Evolutionary conservation across 1,140 invertebrate genomes (phyloP), one percentile per base, ranked within the genome.

Genomic region (Melipona quadrifasciata): DNA sequence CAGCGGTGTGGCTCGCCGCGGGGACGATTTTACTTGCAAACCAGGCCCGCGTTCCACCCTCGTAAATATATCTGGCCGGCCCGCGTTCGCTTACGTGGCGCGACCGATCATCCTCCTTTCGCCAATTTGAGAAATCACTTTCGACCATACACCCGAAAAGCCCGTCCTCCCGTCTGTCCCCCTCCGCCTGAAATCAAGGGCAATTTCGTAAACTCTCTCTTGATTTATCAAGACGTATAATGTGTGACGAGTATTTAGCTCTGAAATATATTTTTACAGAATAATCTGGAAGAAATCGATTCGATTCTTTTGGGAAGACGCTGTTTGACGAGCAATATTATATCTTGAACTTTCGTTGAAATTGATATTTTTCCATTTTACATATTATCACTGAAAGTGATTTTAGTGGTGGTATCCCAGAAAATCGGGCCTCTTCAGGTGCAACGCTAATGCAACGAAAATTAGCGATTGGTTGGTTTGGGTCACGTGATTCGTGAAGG

Each of bases 21-120:
- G 68, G 72, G 78, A 78, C 67, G 82, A 91, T 92, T 92, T 91
- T 85, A 91, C 90, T 91, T 91, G 90, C 90, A 91, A 91, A 91
- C 81, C 75, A 89, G 82, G 76, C 79, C 39, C 39, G 82, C 39
- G 82, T 87, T 90, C 87, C 84, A 74, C 61, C 67, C 74, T 90
- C 80, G 64, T 89, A 87, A 90, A 90, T 87, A 90, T 87, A 83
- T 86, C 86, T 51, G 17, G 51, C 65, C 55, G 39, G 39, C 8
- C 39, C 39, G 39, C 6, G 74, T 6, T 55, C 57, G 76, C 75
- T 88, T 73, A 84, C 64, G 78, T 71, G 82, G 68, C 79, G 70
- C 67, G 61, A 65, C 53, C 64, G 65, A 86, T 89, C 76, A 81
- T 87, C 74, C 51, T 72, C 72, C 51, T 65, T 61, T 47, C 31